Base-by-base conservation (phyloP, 2,888 invertebrate species). In the Nomada hirtipes region DNA sequence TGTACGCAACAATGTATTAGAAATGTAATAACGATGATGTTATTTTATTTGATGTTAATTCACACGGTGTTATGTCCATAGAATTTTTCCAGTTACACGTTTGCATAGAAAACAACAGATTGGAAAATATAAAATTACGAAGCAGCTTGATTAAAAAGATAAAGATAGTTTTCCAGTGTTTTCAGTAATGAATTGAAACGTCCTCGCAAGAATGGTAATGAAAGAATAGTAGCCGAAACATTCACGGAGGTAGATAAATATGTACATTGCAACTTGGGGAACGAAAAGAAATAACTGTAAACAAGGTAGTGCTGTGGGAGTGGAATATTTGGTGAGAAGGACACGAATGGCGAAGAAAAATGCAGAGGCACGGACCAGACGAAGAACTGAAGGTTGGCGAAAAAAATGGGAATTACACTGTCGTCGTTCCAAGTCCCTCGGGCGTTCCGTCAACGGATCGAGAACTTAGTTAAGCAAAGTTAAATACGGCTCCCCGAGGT, bases 401-500 rank as follows among this genome's bases (percentile, higher is more conserved):
- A 90, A 89, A 87, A 88, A 83, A 89, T 80, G 84, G 84, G 86
- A 90, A 88, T 92, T 90, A 90, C 86, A 88, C 85, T 88, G 86
- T 88, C 88, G 89, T 89, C 89, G 86, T 86, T 82, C 80, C 84
- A 73, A 76, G 75, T 93, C 93, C 92, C 92, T 76, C 79, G 91
- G 92, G 93, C 91, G 89, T 83, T 89, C 88, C 91, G 92, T 93
- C 93, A 92, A 90, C 93, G 91, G 89, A 89, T 89, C 86, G 87
- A 88, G 91, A 93, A 93, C 91, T 93, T 92, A 90, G 93, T 93
- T 93, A 92, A 92, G 91, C 89, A 91, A 93, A 93, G 93, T 93
- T 93, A 93, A 93, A 93, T 93, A 92, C 90, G 88, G 89, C 92
- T 92, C 93, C 92, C 93, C 89, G 89, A 91, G 92, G 91, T 92